Conservation (phyloP, 2,113 vertebrate species). For the Campylomormyrus tamandua region DNA sequence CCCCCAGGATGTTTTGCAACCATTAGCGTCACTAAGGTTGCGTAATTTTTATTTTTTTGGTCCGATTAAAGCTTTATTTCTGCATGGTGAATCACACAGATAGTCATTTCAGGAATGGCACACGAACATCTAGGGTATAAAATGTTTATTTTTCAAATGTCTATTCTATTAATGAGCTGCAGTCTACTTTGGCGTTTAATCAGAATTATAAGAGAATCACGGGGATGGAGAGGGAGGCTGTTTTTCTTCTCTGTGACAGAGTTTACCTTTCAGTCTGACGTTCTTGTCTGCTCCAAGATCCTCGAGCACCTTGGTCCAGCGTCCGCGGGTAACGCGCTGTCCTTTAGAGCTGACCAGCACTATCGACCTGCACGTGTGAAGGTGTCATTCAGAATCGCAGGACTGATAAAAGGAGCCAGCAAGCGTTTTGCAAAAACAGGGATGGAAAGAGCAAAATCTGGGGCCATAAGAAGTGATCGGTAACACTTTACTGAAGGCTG, state of each 20-base stretch:
- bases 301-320: conserved; percentile 77
- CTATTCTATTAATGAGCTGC: background rate
- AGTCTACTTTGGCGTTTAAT: background rate
- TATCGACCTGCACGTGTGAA: conserved; percentile 64
- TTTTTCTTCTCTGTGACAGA: background rate
- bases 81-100: background rate
- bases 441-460: background rate
- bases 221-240: background rate
- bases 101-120: background rate
- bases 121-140: background rate
- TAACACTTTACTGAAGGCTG: too few relatives aligned
- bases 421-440: background rate
- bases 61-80: background rate
- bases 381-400: background rate
- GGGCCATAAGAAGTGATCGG: background rate
- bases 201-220: background rate
- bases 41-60: background rate
- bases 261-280: conserved; percentile 77
- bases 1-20: background rate
- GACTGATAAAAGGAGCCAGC: background rate
- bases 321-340: conserved; percentile 65
- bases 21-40: background rate
- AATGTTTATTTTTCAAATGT: background rate
- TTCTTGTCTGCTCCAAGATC: conserved; percentile 68
- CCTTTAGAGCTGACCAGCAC: conserved; percentile 83